Base-by-base conservation (phyloP, 2,113 vertebrate genomes). In the Ivindomyrus marchei region DNA sequence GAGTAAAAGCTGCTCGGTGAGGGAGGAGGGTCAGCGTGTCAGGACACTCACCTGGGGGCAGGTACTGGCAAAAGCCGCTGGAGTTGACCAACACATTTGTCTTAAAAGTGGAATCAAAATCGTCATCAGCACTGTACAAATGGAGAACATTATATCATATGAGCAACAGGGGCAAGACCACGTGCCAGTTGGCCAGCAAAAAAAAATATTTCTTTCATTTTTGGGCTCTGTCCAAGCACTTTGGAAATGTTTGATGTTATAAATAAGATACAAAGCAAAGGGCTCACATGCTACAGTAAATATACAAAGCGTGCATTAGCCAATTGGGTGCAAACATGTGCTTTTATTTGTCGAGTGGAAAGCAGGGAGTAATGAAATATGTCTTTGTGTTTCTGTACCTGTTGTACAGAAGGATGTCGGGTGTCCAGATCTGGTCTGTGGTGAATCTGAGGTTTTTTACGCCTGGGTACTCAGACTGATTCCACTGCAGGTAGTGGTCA, bases 21-120 rank as follows among this genome's bases (percentile, higher is more conserved):
- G 36, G 58, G 87, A 56, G 21, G 9, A 9, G 24, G 47, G 36
- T 42, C 17, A 31, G 62, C 3, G 27, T 27, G 3, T 15, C 13
- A 36, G 62, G 47, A 24, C 1, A 85, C 92, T 95, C 96, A 98
- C 98, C 98, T 97, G 98, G 98, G 24, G 98, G 97, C 84, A 98
- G 94, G 92, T 98, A 99, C 31, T 98, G 97, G 87, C 97, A 99
- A 21, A 98, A 95, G 47, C 98, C 98, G 0, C 96, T 97, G 70
- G 97, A 97, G 93, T 99, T 99, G 90, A 98, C 97, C 91, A 98
- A 90, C 92, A 98, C 97, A 2, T 98, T 98, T 90, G 97, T 98
- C 93, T 99, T 97, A 94, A 98, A 99, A 0, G 97, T 97, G 90
- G 97, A 97, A 39, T 98, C 98, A 89, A 98, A 98, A 39, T 97